Conservation (phyloP, 2,888 invertebrate species). For the Stenurella melanura region DNA sequence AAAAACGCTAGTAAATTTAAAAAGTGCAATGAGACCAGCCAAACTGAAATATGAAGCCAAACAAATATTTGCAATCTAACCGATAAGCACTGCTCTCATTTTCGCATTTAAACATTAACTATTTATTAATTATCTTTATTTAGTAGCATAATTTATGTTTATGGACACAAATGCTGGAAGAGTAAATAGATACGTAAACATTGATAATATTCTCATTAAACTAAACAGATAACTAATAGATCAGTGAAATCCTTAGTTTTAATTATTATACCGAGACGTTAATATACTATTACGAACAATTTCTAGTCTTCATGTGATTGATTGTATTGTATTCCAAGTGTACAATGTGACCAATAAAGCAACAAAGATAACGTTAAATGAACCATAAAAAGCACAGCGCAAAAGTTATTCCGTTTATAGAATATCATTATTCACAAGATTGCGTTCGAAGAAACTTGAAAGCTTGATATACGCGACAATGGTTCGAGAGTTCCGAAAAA, state of each 20-base stretch:
- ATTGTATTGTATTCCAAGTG: not conserved
- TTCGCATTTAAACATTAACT: not conserved
- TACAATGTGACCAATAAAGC: constrained; percentile 20
- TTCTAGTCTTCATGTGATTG: not conserved
- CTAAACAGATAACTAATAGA: not conserved
- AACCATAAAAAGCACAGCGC: constrained; percentile 32
- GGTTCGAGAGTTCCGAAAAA: constrained; percentile 33
- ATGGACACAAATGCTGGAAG: not conserved
- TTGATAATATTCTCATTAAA: constrained; percentile 11
- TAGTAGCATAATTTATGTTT: constrained; percentile 3
- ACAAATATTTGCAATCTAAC: not conserved
- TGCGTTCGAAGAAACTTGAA: constrained; percentile 31
- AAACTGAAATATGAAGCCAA: too few species aligned
- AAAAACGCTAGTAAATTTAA: too few species aligned
- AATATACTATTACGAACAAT: not conserved
- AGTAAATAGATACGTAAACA: constrained; percentile 20
- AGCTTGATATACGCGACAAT: constrained; percentile 40
- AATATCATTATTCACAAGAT: constrained; percentile 33
- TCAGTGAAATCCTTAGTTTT: not conserved
- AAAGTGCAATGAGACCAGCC: too few species aligned
- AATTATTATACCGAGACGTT: constrained; percentile 4
- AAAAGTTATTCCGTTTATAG: constrained; percentile 38
- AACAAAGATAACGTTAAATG: constrained; percentile 33
- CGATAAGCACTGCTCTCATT: not conserved
- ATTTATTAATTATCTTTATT: too few species aligned